Evolutionary conservation across 2,888 invertebrate genomes (phyloP).

Genomic region (Pharmacophagus antenor): DNA sequence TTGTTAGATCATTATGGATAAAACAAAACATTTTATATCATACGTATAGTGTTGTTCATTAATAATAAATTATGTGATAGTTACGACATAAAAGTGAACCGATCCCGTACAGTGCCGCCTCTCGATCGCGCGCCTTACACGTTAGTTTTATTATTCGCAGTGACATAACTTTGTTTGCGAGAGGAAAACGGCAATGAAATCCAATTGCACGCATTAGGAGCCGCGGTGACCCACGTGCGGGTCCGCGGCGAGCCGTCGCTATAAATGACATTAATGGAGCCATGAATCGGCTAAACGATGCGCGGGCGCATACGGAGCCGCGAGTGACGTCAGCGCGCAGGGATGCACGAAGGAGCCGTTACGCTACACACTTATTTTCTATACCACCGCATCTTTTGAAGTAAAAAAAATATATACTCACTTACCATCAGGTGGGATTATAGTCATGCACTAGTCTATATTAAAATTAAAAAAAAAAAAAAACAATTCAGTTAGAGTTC

Average conservation of each 20-base stretch:
- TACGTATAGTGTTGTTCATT: no score
- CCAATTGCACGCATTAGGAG: conserved; percentile 65
- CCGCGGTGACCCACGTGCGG: conserved; percentile 64
- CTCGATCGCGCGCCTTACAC: conserved; percentile 4
- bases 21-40: no score
- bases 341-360: not conserved
- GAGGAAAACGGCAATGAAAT: conserved; percentile 78
- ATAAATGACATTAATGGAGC: conserved; percentile 71
- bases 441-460: no score
- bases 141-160: conserved; percentile 32
- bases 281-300: conserved; percentile 68
- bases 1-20: no score
- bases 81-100: not conserved
- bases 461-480: not conserved
- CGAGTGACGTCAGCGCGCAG: conserved; percentile 51
- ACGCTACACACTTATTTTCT: not conserved
- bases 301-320: conserved; percentile 70
- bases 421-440: no score
- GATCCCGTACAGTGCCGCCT: not conserved
- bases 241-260: conserved; percentile 48
- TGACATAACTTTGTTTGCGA: conserved; percentile 50
- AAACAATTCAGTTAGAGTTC: not conserved
- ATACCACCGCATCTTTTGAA: no score
- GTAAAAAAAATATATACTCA: no score
- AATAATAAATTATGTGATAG: not conserved